phyloP scores from a whole-genome alignment of 2,888 invertebrate genomes.

The Parasteatoda lunata region DNA sequence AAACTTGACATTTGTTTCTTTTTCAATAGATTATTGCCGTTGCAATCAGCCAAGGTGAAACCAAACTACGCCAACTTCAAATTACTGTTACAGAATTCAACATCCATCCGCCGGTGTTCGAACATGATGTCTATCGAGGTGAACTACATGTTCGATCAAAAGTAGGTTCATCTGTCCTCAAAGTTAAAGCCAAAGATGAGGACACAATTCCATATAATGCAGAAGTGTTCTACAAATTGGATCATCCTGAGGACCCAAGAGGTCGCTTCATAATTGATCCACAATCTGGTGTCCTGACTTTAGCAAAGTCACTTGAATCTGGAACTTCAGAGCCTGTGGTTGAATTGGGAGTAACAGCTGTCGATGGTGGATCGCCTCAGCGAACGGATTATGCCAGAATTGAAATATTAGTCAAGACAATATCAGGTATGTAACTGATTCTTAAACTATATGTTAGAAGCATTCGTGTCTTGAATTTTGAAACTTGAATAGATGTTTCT shows the following conservation, averaged over 20 bases:
- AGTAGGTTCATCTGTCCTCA: slow-evolving; percentile 54
- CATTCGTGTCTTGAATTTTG: not conserved
- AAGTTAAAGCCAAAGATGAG: slow-evolving; percentile 66
- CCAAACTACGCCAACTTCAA: slow-evolving; percentile 57
- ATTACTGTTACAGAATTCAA: slow-evolving; percentile 68
- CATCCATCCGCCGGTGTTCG: slow-evolving; percentile 63
- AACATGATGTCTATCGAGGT: slow-evolving; percentile 63
- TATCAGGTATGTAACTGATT: slow-evolving; percentile 63
- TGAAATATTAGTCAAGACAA: slow-evolving; percentile 67
- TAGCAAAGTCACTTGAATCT: slow-evolving; percentile 48
- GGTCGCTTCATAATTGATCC: slow-evolving; percentile 62
- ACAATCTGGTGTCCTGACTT: slow-evolving; percentile 54
- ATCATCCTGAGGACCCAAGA: slow-evolving; percentile 53
- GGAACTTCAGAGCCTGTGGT: slow-evolving; percentile 52
- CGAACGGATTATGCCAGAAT: slow-evolving; percentile 60
- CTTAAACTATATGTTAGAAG: not conserved
- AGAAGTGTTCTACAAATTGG: slow-evolving; percentile 60
- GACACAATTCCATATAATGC: slow-evolving; percentile 68
- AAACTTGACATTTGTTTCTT: not conserved
- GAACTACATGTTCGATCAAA: slow-evolving; percentile 59
- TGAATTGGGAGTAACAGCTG: slow-evolving; percentile 64
- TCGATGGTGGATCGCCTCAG: slow-evolving; percentile 70
- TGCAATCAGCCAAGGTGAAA: slow-evolving; percentile 68
- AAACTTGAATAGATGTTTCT: not conserved
- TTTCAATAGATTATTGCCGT: slow-evolving; percentile 67